phyloP scores from a whole-genome alignment of 2,888 invertebrate genomes.

The Andrena minutula region DNA sequence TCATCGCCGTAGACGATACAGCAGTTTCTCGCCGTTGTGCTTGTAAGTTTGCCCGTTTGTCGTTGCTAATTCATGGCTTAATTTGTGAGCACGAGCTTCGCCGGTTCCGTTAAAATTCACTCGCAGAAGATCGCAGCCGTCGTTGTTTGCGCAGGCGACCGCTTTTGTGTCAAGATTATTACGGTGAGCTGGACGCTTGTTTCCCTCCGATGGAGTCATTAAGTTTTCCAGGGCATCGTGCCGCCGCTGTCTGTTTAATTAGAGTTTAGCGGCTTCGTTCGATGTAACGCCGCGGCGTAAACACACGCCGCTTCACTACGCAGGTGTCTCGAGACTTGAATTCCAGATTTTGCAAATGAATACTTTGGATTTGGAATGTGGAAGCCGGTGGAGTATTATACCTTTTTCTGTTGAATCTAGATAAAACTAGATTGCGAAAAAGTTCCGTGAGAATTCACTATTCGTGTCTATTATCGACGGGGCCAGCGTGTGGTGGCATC shows the following conservation, averaged over 20 bases:
- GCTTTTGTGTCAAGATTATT: slow-evolving; percentile 39
- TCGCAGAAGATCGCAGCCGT: background rate
- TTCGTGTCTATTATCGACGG: slow-evolving; percentile 24
- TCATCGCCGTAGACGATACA: background rate
- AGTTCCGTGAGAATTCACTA: background rate
- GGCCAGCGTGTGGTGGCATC: slow-evolving; percentile 1
- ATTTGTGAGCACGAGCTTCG: slow-evolving; percentile 16
- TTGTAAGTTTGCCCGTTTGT: slow-evolving; percentile 42
- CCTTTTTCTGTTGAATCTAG: background rate
- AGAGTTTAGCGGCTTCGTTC: slow-evolving; percentile 40
- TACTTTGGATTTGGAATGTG: background rate
- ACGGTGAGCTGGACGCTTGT: slow-evolving; percentile 11
- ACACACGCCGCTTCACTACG: slow-evolving; percentile 6
- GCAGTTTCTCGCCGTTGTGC: background rate
- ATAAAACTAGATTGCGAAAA: background rate
- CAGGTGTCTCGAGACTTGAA: background rate
- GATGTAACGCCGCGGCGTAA: slow-evolving; percentile 7
- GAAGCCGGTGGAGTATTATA: background rate
- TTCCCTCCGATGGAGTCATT: slow-evolving; percentile 34
- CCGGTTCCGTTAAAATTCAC: slow-evolving; percentile 27
- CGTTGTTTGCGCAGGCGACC: background rate
- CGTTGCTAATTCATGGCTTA: slow-evolving; percentile 46
- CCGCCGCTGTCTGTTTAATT: slow-evolving; percentile 43
- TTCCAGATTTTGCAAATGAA: background rate
- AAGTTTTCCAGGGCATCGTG: slow-evolving; percentile 30